A percentile compares a stretch with the other conserved stretches of the same genome.
phyloP scores from a whole-genome alignment of 2,113 vertebrate genomes.

The Anas platyrhynchos region DNA sequence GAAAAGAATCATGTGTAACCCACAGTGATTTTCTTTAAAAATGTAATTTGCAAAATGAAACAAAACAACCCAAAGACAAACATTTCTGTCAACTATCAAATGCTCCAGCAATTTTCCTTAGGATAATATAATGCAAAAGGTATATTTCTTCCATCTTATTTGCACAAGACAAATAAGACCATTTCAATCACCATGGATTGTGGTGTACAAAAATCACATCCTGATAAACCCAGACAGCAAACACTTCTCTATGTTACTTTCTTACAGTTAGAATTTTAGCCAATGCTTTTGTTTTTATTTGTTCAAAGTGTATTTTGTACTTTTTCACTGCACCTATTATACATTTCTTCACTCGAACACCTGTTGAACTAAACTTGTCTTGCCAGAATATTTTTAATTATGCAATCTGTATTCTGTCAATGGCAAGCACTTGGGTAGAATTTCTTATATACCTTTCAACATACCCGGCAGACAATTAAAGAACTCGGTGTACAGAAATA shows the following conservation, averaged over 20 bases:
- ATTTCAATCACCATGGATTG: neutral
- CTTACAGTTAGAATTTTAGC: conserved; percentile 67
- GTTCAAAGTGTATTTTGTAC: conserved; percentile 49
- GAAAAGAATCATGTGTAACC: neutral
- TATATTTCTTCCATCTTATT: neutral
- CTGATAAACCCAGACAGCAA: conserved; percentile 52
- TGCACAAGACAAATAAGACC: neutral
- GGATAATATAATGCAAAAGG: neutral
- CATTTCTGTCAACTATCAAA: conserved; percentile 26
- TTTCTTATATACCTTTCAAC: conserved; percentile 79
- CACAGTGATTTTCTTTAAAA: neutral
- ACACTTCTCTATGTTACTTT: conserved; percentile 48
- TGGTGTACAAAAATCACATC: neutral
- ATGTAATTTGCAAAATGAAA: neutral
- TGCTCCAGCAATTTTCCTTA: neutral
- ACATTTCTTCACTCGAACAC: conserved; percentile 74
- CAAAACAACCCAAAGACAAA: conserved; percentile 49
- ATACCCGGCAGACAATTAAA: conserved; percentile 65
- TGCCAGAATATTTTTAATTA: conserved; percentile 78
- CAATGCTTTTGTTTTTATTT: conserved; percentile 67
- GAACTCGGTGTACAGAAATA: conserved; percentile 65
- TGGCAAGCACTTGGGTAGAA: conserved; percentile 71
- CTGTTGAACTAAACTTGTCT: conserved; percentile 72
- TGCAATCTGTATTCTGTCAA: conserved; percentile 75
- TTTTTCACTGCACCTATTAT: conserved; percentile 64